phyloP scores from a whole-genome alignment of 2,797 vertebrate species.

The Triplophysa yarkandensis region DNA sequence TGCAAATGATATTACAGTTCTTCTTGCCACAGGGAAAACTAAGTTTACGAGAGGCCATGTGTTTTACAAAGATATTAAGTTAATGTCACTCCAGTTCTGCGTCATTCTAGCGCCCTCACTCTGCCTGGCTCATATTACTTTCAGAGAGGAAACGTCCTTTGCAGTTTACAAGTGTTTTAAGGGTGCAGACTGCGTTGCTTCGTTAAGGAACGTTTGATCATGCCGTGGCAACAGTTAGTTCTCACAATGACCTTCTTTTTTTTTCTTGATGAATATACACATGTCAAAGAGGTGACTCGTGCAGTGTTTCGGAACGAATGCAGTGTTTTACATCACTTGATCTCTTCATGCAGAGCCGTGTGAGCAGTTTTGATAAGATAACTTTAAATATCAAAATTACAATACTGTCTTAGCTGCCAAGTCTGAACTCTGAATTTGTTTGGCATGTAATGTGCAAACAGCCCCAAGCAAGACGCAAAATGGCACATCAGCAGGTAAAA shows the following conservation, averaged over 20 bases:
- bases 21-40: constrained; percentile 43
- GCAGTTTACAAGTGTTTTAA: constrained; percentile 40
- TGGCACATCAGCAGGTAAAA: neutral
- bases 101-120: constrained; percentile 68
- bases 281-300: constrained; percentile 1
- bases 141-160: constrained; percentile 37
- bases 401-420: neutral
- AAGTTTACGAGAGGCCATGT: constrained; percentile 43
- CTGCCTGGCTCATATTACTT: constrained; percentile 58
- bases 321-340: constrained; percentile 8
- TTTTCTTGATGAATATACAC: neutral
- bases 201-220: constrained; percentile 6
- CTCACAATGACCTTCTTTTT: neutral
- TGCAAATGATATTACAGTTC: constrained; percentile 51
- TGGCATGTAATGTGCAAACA: constrained; percentile 12
- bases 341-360: neutral
- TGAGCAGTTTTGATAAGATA: constrained; percentile 20
- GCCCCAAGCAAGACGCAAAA: neutral
- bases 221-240: neutral
- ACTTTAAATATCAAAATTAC: constrained; percentile 7
- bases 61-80: constrained; percentile 50
- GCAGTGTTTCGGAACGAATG: constrained; percentile 1
- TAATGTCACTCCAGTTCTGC: constrained; percentile 47
- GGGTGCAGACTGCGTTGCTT: constrained; percentile 32
- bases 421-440: constrained; percentile 1